Conservation (phyloP, 2,888 invertebrate genomes). For the Drosophila stalkeri region DNA sequence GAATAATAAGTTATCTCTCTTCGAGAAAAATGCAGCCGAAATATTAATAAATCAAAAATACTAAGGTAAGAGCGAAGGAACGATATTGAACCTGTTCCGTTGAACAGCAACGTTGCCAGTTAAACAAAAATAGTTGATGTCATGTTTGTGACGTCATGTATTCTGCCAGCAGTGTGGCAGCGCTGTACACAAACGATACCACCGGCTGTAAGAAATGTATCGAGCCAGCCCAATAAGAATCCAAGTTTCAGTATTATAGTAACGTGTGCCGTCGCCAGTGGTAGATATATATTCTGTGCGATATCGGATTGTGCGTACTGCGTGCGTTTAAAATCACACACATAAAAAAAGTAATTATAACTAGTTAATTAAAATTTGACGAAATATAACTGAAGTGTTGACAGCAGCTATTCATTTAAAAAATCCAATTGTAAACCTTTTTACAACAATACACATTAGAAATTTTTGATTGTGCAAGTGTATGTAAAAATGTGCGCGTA, state of each 20-base stretch:
- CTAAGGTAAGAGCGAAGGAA: not conserved
- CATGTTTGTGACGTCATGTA: conserved; percentile 25
- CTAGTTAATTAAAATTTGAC: conserved; percentile 36
- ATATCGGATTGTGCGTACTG: conserved; percentile 66
- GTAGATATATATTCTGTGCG: conserved; percentile 62
- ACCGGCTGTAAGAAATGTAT: conserved; percentile 54
- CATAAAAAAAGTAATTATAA: conserved; percentile 60
- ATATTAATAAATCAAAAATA: not conserved
- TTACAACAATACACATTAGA: conserved; percentile 41
- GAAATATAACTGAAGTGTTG: conserved; percentile 43
- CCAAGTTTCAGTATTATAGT: conserved; percentile 63
- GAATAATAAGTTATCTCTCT: not conserved
- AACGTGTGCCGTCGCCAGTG: conserved; percentile 74
- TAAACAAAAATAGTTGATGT: not conserved
- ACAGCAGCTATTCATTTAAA: conserved; percentile 15
- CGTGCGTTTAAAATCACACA: conserved; percentile 68
- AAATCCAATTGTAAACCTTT: conserved; percentile 24
- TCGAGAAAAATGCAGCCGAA: not conserved
- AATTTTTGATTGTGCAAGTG: conserved; percentile 73
- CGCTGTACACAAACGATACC: conserved; percentile 34
- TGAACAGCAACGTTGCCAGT: conserved; percentile 23
- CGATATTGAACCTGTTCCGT: not conserved
- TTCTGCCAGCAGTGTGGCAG: conserved; percentile 27
- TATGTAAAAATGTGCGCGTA: conserved; percentile 78
- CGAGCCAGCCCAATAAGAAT: conserved; percentile 58